Conservation (phyloP, 2,113 vertebrate genomes). For the Oxygymnocypris stewartii region DNA sequence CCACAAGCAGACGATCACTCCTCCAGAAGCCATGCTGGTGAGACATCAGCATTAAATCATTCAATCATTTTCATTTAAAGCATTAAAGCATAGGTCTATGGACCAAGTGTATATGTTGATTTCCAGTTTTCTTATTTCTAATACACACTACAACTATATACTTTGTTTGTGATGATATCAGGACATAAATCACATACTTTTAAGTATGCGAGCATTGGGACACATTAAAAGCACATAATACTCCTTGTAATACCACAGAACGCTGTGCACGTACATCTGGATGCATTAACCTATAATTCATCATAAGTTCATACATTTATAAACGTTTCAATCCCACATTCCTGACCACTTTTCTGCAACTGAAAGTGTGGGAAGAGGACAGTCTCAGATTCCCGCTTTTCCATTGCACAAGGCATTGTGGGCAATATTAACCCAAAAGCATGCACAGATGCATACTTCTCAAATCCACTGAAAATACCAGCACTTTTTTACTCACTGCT, state of each 20-base stretch:
- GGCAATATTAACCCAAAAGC: background rate
- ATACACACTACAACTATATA: background rate
- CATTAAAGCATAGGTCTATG: too few species aligned
- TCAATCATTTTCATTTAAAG: too few species aligned
- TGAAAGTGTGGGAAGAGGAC: slow-evolving; percentile 1
- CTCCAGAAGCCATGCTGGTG: slow-evolving; percentile 60
- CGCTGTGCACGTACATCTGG: background rate
- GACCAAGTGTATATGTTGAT: background rate
- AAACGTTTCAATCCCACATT: background rate
- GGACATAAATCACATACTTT: background rate
- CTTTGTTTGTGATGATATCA: background rate
- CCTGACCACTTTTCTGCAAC: slow-evolving; percentile 12
- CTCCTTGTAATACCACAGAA: background rate
- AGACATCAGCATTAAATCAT: slow-evolving; percentile 2
- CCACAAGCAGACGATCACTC: slow-evolving; percentile 51
- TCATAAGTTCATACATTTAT: background rate
- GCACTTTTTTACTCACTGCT: background rate
- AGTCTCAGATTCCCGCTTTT: background rate
- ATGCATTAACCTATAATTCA: background rate
- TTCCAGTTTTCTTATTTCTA: background rate
- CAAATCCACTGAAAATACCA: background rate
- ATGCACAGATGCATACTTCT: slow-evolving; percentile 2
- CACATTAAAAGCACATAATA: background rate
- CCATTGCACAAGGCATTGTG: slow-evolving; percentile 22
- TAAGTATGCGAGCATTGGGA: background rate